Evolutionary conservation across 2,888 invertebrate genomes (phyloP), one percentile per base, ranked within the genome.

Genomic region (Reticulitermes lucifugus): DNA sequence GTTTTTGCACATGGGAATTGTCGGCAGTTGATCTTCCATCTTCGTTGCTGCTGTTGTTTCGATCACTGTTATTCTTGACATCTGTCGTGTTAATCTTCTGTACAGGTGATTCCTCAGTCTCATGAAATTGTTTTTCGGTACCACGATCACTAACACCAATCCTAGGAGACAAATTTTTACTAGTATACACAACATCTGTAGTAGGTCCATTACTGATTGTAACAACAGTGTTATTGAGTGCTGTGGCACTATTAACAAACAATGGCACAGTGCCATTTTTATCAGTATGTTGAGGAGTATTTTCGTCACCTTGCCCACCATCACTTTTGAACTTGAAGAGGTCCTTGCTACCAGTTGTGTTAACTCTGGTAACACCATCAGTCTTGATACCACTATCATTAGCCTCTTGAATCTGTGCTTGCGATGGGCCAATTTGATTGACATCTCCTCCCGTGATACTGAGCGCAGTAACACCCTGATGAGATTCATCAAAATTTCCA

Each of bases 401-500:
- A 86, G 84, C 81, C 86, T 83, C 77, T 85, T 84, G 86, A 86
- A 86, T 84, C 65, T 84, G 80, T 87, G 87, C 84, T 87, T 87
- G 84, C 86, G 87, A 83, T 87, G 87, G 73, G 59, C 83, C 65
- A 86, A 84, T 84, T 82, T 86, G 65, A 84, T 79, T 77, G 84
- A 79, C 65, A 43, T 77, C 43, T 79, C 46, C 77, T 81, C 70
- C 35, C 46, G 65, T 65, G 77, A 51, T 21, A 81, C 65, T 46
- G 51, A 77, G 77, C n/a, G 6, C 77, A 77, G 46, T 14, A 77
- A 83, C 55, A 77, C 41, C 35, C 59, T 79, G 51, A 83, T 46
- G 55, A 84, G 46, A 65, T 25, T 65, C 70, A 41, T 71, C 51
- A 83, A 43, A 43, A 46, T 55, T 70, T 80, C 85, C 83, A 82